A percentile compares a stretch with the other conserved stretches of the same genome.
These are phyloP conservation scores for Amblyjoppa proteus DNA, from an alignment of 2,888 invertebrate genomes.

Conservation along the genomic window DNA sequence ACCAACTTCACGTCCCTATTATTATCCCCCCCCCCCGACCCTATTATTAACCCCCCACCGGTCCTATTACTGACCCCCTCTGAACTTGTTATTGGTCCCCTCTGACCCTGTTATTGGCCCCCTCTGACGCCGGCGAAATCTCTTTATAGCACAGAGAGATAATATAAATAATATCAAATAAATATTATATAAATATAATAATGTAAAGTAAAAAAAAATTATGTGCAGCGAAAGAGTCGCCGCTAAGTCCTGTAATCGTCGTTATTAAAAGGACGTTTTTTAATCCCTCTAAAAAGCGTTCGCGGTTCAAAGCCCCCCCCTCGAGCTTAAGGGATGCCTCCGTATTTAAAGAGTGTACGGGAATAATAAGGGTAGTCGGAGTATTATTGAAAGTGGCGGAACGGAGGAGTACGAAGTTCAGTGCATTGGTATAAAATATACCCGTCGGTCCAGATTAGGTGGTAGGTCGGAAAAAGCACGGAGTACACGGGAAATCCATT, in stretches of 20 bases:
- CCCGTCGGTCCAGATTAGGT: neutral
- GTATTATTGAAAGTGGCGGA: conserved; percentile 5
- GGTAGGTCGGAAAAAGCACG: conserved; percentile 46
- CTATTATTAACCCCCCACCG: no score
- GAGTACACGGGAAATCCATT: conserved; percentile 66
- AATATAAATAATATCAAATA: no score
- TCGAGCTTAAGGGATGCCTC: neutral
- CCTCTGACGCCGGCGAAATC: no score
- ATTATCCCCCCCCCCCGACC: no score
- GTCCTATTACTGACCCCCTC: no score
- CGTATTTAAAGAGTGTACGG: neutral
- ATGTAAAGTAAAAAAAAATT: neutral
- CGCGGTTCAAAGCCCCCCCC: neutral
- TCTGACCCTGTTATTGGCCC: no score
- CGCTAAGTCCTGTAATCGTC: neutral
- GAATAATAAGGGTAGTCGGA: neutral
- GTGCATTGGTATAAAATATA: conserved; percentile 36
- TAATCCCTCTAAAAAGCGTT: neutral
- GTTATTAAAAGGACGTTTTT: conserved; percentile 2
- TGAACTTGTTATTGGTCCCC: no score
- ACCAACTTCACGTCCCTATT: no score
- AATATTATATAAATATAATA: neutral
- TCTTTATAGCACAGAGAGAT: no score
- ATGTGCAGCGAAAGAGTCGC: neutral
- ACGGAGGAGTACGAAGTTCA: conserved; percentile 8